Evolutionary conservation across 2,113 vertebrate species (phyloP).

Genomic region (Lagopus muta): DNA sequence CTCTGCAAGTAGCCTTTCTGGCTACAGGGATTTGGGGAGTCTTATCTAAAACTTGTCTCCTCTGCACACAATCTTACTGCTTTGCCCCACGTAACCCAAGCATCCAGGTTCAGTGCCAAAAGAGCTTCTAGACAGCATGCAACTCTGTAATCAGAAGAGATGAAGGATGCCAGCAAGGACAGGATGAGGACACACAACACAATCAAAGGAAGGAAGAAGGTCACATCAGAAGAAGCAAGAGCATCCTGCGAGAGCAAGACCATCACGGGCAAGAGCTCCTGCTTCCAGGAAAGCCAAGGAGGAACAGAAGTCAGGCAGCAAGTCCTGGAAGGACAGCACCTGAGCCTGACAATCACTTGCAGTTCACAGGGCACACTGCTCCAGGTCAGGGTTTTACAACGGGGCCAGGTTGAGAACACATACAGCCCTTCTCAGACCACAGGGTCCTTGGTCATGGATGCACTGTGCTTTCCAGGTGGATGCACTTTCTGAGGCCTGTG

Average conservation of each 20-base stretch:
- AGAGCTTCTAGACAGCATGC: neutral
- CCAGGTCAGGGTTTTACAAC: neutral
- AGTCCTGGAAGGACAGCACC: neutral
- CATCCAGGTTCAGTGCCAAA: neutral
- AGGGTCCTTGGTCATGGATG: neutral
- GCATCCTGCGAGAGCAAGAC: neutral
- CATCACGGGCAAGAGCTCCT: neutral
- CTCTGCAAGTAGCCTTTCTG: neutral
- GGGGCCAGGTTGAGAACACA: neutral
- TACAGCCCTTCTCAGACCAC: neutral
- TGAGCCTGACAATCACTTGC: neutral
- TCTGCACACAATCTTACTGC: neutral
- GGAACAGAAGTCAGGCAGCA: neutral
- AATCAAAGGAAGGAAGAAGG: neutral
- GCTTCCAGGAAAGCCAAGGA: neutral
- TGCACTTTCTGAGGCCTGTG: neutral
- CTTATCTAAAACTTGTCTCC: neutral
- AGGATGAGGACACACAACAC: neutral
- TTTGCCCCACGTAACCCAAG: neutral
- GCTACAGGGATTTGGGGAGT: accelerated
- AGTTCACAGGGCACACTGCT: neutral
- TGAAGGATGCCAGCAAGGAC: neutral
- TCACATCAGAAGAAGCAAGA: neutral
- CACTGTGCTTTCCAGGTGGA: neutral
- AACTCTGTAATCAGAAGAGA: neutral